A percentile compares a stretch with the other conserved stretches of the same genome.
These are phyloP conservation scores for Zosterops japonicus DNA, from an alignment of 2,113 vertebrate species.

Conservation along the genomic window DNA sequence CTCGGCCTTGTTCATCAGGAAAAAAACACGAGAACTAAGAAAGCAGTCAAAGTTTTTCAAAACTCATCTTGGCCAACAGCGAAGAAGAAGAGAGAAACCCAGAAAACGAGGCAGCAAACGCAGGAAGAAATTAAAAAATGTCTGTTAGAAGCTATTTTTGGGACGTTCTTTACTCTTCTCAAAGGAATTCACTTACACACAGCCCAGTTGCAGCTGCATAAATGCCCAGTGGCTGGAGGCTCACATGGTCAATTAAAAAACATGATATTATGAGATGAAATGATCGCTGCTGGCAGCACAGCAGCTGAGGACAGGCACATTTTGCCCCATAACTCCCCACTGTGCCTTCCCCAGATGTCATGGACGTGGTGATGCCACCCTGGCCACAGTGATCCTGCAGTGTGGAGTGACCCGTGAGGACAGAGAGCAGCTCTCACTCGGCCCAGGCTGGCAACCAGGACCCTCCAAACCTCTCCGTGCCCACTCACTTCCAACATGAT, in stretches of 20 bases:
- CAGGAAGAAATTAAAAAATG: background rate
- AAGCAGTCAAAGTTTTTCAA: background rate
- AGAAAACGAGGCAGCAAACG: background rate
- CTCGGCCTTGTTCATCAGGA: background rate
- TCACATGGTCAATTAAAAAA: background rate
- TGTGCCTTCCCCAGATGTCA: background rate
- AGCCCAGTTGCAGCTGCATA: background rate
- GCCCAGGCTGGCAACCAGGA: background rate
- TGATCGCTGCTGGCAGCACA: constrained; percentile 13
- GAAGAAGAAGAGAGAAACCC: background rate
- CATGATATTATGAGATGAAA: background rate
- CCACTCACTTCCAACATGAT: constrained; percentile 48
- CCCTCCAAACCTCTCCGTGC: background rate
- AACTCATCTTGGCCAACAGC: background rate
- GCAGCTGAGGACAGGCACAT: background rate
- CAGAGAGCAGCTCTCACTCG: fast-evolving
- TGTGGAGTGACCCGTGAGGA: background rate
- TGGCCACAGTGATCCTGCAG: fast-evolving
- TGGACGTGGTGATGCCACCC: background rate
- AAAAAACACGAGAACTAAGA: background rate
- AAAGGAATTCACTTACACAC: background rate
- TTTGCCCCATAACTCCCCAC: background rate
- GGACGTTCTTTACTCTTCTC: background rate
- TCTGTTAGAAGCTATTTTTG: background rate
- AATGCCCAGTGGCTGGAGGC: background rate